Base-by-base conservation (phyloP, 2,888 invertebrate species). In the Charanyca ferruginea region DNA sequence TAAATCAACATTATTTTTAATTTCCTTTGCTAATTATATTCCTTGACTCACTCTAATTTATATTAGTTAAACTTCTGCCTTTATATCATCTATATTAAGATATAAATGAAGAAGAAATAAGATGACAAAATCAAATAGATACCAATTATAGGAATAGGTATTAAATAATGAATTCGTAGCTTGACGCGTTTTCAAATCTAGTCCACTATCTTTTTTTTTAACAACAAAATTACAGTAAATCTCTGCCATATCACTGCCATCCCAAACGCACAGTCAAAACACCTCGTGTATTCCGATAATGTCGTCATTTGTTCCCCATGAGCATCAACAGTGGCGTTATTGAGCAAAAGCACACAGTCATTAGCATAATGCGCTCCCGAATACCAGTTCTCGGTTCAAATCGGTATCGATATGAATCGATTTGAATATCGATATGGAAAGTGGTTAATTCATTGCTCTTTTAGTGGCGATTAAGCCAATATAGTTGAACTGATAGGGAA, bases 301-400 rank as follows among this genome's bases (percentile, higher is more conserved):
- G 18, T 45, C 65, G 70, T 74, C 79, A 81, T 81, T 83, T 69
- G 72, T 76, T 76, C 41, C 59, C 64, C 64, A 44, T 58, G 66
- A 59, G 20, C 57, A 82, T 70, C 83, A 80, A 73, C 66, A 62
- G 60, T 54, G 49, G 59, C 68, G 54, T 73, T 75, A 79, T 72
- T 81, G 69, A 58, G 64, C 57, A 73, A 77, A 76, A 77, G 80
- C 73, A 77, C 65, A 83, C 54, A 60, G 28, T 73, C 75, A 83
- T 85, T 83, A 75, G 68, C 84, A 81, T 84, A 81, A 83, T 85
- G 64, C 60, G 73, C 67, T 57, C 42, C 69, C 73, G 59, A 77
- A 83, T 75, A 75, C 75, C 79, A 74, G 79, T 65, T 78, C 68
- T 72, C 67, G 66, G 45, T 52, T 60, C 60, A 58, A 77, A 69